Conservation (phyloP, 2,888 invertebrate species). For the Tryphoninae sp. region DNA sequence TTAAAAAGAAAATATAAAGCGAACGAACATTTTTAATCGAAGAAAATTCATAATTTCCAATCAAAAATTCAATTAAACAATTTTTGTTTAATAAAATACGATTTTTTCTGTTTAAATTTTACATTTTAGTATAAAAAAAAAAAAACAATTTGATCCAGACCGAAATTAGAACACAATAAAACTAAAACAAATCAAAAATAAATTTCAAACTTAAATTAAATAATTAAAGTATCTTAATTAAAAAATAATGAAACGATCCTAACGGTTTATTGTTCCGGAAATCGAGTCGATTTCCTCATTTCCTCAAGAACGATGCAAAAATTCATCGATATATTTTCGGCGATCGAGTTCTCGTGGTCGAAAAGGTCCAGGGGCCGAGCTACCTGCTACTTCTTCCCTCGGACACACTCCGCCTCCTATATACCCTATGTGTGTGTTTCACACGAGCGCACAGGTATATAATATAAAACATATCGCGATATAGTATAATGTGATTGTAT, state of each 20-base stretch:
- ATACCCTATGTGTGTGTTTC: conserved; percentile 15
- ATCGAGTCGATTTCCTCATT: neutral
- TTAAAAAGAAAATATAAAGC: neutral
- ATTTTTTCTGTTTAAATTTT: too few relatives aligned
- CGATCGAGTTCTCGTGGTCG: conserved; percentile 37
- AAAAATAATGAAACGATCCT: neutral
- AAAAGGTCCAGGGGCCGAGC: conserved; percentile 51
- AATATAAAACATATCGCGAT: conserved; percentile 10
- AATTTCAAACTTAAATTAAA: neutral
- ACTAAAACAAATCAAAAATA: too few relatives aligned
- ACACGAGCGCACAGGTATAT: conserved; percentile 7
- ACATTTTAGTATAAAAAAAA: too few relatives aligned
- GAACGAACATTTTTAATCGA: too few relatives aligned
- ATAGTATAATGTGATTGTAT: neutral
- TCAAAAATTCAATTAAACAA: too few relatives aligned
- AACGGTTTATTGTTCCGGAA: neutral
- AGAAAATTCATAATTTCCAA: neutral
- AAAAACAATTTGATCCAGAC: too few relatives aligned
- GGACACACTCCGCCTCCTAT: conserved; percentile 20
- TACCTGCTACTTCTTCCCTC: conserved; percentile 57
- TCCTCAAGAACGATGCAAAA: conserved; percentile 16
- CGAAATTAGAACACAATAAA: too few relatives aligned
- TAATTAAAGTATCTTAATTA: neutral
- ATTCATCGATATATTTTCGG: conserved; percentile 42
- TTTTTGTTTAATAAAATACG: too few relatives aligned